These are phyloP conservation scores for Acropora yongei DNA, from an alignment of 64 coral and sea anemone genomes.

Conservation along the genomic window DNA sequence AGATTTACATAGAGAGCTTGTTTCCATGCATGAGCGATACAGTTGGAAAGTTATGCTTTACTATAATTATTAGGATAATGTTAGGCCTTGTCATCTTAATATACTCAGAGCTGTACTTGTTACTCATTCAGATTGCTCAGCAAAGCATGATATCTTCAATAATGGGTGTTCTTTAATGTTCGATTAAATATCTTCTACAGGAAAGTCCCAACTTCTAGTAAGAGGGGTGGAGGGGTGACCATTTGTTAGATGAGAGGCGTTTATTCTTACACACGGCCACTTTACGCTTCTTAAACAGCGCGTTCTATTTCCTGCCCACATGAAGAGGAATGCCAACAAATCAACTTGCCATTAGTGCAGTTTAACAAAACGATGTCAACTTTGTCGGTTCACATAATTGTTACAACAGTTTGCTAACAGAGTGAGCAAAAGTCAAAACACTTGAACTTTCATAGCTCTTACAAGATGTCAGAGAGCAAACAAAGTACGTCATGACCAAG, in stretches of 20 bases:
- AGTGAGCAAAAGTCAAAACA: not conserved
- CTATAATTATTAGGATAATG: not conserved
- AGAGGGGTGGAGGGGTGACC: too few species aligned
- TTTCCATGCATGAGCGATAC: not conserved
- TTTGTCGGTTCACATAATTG: not conserved
- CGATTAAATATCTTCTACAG: not conserved
- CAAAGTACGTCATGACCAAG: too few species aligned
- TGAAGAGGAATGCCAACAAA: not conserved
- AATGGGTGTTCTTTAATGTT: not conserved
- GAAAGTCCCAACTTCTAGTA: not conserved
- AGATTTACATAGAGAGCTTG: not conserved
- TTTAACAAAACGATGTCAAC: not conserved
- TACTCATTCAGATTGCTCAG: not conserved
- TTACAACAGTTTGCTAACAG: not conserved
- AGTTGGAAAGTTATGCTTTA: not conserved
- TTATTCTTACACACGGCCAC: not conserved
- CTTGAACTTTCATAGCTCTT: not conserved
- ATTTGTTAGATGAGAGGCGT: not conserved
- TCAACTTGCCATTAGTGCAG: not conserved
- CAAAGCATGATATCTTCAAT: not conserved
- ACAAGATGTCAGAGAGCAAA: not conserved
- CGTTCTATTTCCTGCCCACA: not conserved
- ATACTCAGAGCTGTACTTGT: not conserved
- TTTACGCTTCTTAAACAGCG: not conserved
- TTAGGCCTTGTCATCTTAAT: not conserved